Base-by-base conservation (phyloP, 2,113 vertebrate genomes). In the Azemiops feae region DNA sequence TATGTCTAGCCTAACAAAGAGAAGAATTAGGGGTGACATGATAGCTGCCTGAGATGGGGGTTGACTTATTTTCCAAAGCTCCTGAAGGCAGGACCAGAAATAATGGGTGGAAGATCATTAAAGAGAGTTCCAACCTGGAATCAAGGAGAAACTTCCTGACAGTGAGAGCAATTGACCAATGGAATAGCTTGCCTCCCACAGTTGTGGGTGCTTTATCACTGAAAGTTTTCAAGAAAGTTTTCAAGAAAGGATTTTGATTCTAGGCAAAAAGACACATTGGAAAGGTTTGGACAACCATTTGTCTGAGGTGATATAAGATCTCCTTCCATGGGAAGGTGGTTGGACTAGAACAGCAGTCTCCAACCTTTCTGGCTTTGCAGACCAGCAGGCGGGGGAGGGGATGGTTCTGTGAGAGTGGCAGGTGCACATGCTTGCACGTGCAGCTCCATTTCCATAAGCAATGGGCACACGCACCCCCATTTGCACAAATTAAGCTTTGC, bases 391-490 rank as follows among this genome's bases (percentile, higher is more conserved):
- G 23, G 27, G 12, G 10, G 27, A 60, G 27, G 6, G 1, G 23
- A 27, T 64, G 11, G 3, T 30, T 30, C 27, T 30, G 27, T 64
- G 60, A 64, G 3, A 64, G 10, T 64, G 11, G 60, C 27, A 64
- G 4, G 27, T 64, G 9, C 4, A 4, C 3, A 0, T 3, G 3
- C 11, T 64, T 64, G 10, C 58, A 4, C 3, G 9, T 1, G 1
- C 27, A 64, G 25, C 27, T 64, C 10, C 3, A 64, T 30, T 64
- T 64, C 1, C 58, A 64, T 30, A 30, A 12, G 27, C 27, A 30
- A 2, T 2, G 11, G 57, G 58, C 25, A 60, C 3, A 23, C 2
- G 1, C 25, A 60, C 58, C 1, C 27, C 27, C 10, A 25, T 64
- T 30, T 11, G 4, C 30, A 64, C 10, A 64, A 64, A 64, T 30